Evolutionary conservation across 2,797 vertebrate genomes (phyloP).

Genomic region (Sarcoramphus papa): DNA sequence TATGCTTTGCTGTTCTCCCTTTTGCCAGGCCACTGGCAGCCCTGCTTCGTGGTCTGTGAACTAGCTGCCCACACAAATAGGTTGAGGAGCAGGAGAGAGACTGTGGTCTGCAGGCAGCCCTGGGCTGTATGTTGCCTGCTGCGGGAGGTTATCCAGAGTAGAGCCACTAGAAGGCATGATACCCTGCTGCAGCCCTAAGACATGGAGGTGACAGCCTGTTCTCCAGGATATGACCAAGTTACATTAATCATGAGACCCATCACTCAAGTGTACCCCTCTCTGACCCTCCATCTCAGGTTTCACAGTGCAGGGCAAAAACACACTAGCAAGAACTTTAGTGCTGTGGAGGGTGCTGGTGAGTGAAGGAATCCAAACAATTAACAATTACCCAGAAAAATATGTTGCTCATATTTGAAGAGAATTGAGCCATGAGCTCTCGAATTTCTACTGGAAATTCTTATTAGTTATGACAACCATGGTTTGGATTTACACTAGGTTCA

Average conservation of each 20-base stretch:
- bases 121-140: background rate
- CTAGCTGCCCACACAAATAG: background rate
- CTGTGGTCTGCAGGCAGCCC: background rate
- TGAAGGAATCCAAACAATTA: background rate
- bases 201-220: background rate
- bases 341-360: background rate
- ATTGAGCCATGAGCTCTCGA: background rate
- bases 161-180: background rate
- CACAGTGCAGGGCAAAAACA: background rate
- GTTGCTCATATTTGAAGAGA: background rate
- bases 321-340: background rate
- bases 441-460: background rate
- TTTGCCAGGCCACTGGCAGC: background rate
- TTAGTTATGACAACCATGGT: background rate
- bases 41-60: background rate
- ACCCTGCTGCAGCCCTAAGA: background rate
- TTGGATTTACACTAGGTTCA: background rate
- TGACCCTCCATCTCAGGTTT: background rate
- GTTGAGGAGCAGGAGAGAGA: background rate
- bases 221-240: background rate
- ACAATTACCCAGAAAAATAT: background rate
- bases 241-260: background rate
- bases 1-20: background rate
- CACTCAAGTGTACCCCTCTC: background rate
- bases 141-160: background rate